phyloP scores from a whole-genome alignment of 2,797 vertebrate species.

The Prionace glauca region DNA sequence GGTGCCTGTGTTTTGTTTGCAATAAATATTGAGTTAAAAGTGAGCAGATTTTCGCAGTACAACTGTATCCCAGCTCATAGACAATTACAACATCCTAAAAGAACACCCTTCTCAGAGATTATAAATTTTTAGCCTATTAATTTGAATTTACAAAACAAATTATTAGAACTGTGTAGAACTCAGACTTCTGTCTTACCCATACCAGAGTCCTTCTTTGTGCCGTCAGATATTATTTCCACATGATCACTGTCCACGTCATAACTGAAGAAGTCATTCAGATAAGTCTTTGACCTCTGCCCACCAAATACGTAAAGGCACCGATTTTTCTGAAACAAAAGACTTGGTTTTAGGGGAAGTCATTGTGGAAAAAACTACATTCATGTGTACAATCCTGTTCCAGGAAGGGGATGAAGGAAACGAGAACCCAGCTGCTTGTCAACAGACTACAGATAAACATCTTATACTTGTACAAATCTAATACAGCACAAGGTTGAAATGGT shows the following conservation, averaged over 20 bases:
- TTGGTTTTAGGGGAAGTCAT: conserved; percentile 39
- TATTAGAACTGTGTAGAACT: not conserved
- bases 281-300: conserved; percentile 94
- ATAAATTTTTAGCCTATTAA: not conserved
- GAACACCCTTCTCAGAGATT: not conserved
- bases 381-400: not conserved
- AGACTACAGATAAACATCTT: not conserved
- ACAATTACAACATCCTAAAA: not conserved
- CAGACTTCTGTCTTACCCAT: conserved; percentile 73
- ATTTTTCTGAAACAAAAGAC: conserved; percentile 71
- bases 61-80: not conserved
- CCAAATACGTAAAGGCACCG: conserved; percentile 94
- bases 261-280: conserved; percentile 98
- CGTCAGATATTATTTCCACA: conserved; percentile 96
- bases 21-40: not conserved
- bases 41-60: not conserved
- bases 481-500: not conserved
- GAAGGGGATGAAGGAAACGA: not conserved
- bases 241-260: conserved; percentile 94
- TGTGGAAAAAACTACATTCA: not conserved
- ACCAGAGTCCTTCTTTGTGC: conserved; percentile 97
- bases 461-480: not conserved
- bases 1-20: not conserved
- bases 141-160: not conserved
- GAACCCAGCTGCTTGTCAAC: not conserved